Evolutionary conservation across 2,888 invertebrate species (phyloP).

Genomic region (Melanostoma scalare): DNA sequence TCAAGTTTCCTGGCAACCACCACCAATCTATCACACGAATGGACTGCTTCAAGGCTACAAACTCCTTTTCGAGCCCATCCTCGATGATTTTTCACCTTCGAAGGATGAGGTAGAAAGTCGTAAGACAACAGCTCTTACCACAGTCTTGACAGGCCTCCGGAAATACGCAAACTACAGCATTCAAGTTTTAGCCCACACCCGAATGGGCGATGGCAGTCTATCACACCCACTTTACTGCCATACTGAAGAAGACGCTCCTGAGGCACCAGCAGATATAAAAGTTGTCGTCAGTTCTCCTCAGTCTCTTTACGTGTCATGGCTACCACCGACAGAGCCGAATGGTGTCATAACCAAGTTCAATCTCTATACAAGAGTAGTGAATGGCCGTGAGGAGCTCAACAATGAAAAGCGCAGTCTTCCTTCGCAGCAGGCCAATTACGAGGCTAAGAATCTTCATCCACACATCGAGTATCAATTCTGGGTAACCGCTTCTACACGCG

Average conservation of each 20-base stretch:
- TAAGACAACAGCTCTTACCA: constrained; percentile 87
- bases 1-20: constrained; percentile 91
- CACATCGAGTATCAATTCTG: constrained; percentile 90
- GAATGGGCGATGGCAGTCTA: constrained; percentile 89
- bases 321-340: constrained; percentile 88
- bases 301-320: constrained; percentile 90
- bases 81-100: constrained; percentile 83
- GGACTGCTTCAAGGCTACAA: constrained; percentile 91
- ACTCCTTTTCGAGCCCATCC: constrained; percentile 86
- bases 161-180: constrained; percentile 92
- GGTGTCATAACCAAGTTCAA: constrained; percentile 90
- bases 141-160: constrained; percentile 87
- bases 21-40: constrained; percentile 88
- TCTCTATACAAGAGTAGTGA: constrained; percentile 87
- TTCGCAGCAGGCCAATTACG: constrained; percentile 86
- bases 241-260: constrained; percentile 92
- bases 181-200: constrained; percentile 90
- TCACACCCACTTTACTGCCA: constrained; percentile 87
- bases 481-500: constrained; percentile 89
- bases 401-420: constrained; percentile 87
- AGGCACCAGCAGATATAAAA: constrained; percentile 90
- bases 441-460: constrained; percentile 86
- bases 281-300: constrained; percentile 89
- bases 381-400: constrained; percentile 87
- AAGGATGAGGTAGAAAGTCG: constrained; percentile 85